Base-by-base conservation (phyloP, 2,888 invertebrate species). In the Melanotus villosus region DNA sequence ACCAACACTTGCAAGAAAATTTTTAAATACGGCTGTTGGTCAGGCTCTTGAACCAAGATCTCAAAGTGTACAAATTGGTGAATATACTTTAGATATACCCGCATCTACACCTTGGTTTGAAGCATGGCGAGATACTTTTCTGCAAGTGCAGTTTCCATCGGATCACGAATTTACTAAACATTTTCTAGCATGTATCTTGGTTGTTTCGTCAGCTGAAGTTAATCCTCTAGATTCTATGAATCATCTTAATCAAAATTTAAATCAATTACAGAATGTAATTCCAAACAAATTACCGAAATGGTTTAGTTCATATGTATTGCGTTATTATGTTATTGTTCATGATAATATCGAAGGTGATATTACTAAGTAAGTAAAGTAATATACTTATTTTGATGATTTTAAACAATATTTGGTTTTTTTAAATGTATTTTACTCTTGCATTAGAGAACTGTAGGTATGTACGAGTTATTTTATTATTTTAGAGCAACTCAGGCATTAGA, bases 121-220 rank as follows among this genome's bases (percentile, higher is more conserved):
- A 84, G 90, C 93, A 7, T 99, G 97, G 95, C 89, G 97, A 78
- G 96, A 97, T 78, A 93, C 93, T 23, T 98, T 98, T 84, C 87
- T 97, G 45, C 91, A 93, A 80, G 91, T 96, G 68, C 92, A 95
- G 81, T 94, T 93, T 82, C 94, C 95, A 14, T 93, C 94, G 2
- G 98, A 99, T 81, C 98, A 99, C 87, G 99, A 99, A 85, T 99
- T 97, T 81, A 93, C 97, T 0, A 94, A 94, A 80, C 96, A 96
- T 84, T 93, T 93, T 80, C 82, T 96, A 59, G 93, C 93, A 10
- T 96, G 96, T 82, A 89, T 95, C 79, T 88, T 95, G 77, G 91
- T 93, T 10, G 88, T 91, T 16, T 91, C 92, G 18, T 90, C 92
- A 30, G 85, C 88, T 30, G 94, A 94, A 83, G 89, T 90, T 0